Evolutionary conservation across 1,140 invertebrate genomes (phyloP), one percentile per base, ranked within the genome.

Genomic region (Ectropis grisescens): DNA sequence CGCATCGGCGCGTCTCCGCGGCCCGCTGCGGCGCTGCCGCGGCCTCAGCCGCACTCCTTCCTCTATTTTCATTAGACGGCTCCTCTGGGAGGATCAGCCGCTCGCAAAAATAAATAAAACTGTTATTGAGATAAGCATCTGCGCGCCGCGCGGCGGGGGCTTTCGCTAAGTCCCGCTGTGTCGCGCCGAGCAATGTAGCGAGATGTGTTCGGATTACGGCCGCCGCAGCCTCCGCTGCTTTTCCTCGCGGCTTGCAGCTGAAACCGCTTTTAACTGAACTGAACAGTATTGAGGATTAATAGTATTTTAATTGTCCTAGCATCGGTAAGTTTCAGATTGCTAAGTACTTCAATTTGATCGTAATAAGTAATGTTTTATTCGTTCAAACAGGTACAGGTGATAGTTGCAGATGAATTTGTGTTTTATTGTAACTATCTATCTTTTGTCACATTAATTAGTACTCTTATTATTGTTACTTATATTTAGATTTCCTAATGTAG

Each of bases 51-150:
- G n/a, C 48, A 59, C 55, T 51, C 44, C 49, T 58, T 49, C 57
- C 55, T 67, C 59, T 61, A 66, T 78, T 76, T 65, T 76, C 71
- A 76, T 80, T 75, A 71, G 57, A 60, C 50, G 50, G 47, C 58
- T 61, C 68, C 68, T 49, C 55, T 38, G 62, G 62, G 60, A 60
- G 69, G 71, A 72, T 78, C 68, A 74, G 46, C 42, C 61, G 67
- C 60, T 65, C 57, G 62, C 64, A 78, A 75, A 78, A 80, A 78
- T 78, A 80, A 81, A 78, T 81, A 81, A 81, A 78, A 78, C 72
- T 78, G 75, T 81, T 80, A 81, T 81, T 81, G 75, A 72, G 75
- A 81, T 78, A 81, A 78, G 59, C 75, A 78, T 81, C 72, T 81
- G 75, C 61, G 55, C 61, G 55, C 72, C 78, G 75, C 61, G 55